A percentile compares a stretch with the other conserved stretches of the same genome.
These are phyloP conservation scores for Gandaritis pyraliata DNA, from an alignment of 2,888 invertebrate species.

Conservation along the genomic window DNA sequence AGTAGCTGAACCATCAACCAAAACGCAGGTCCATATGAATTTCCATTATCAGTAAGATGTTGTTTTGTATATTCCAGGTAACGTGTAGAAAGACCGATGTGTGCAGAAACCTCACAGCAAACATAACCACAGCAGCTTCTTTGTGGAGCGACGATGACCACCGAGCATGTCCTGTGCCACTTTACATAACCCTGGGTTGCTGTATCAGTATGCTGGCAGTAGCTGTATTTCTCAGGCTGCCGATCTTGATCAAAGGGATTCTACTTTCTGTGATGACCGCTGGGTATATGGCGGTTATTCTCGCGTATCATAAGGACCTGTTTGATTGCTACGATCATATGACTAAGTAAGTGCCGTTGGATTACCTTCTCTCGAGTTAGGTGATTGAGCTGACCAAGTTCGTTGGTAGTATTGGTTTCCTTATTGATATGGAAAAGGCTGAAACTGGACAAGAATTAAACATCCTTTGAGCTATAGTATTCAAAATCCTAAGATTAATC, in stretches of 20 bases:
- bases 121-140: slow-evolving; percentile 72
- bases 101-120: slow-evolving; percentile 73
- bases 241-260: slow-evolving; percentile 92
- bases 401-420: no score
- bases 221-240: slow-evolving; percentile 92
- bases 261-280: slow-evolving; percentile 91
- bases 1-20: slow-evolving; percentile 64
- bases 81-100: slow-evolving; percentile 75
- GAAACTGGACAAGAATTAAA: no score
- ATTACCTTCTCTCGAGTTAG: background rate
- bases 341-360: slow-evolving; percentile 85
- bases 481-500: no score
- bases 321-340: slow-evolving; percentile 93
- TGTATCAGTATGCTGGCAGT: slow-evolving; percentile 93
- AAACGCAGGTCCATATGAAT: background rate
- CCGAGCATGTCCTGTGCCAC: slow-evolving; percentile 92
- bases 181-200: slow-evolving; percentile 94
- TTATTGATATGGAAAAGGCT: no score
- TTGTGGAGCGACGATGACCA: slow-evolving; percentile 85
- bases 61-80: slow-evolving; percentile 57
- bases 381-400: no score
- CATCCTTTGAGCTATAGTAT: no score
- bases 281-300: slow-evolving; percentile 91
- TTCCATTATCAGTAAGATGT: background rate
- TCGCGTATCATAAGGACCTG: slow-evolving; percentile 90